phyloP scores from a whole-genome alignment of 2,113 vertebrate species.

The Melospiza melodia region DNA sequence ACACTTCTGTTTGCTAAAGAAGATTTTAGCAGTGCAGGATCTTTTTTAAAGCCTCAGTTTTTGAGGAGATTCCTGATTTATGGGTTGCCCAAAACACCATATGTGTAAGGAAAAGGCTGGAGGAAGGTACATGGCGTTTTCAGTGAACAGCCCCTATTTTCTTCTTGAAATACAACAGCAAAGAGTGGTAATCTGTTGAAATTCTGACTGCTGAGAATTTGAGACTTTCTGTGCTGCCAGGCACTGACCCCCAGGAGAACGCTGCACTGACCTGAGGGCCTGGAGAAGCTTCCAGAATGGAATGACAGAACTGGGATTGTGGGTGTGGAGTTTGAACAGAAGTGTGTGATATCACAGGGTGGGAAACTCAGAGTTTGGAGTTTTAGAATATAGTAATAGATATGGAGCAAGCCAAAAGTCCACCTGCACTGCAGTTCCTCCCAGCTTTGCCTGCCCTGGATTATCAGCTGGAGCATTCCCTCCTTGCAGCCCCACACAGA shows the following conservation, averaged over 20 bases:
- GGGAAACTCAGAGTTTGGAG: not conserved
- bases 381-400: not conserved
- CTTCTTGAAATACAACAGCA: not conserved
- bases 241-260: not conserved
- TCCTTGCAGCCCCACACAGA: not conserved
- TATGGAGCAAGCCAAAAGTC: not conserved
- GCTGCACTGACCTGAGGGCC: not conserved
- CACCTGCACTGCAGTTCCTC: not conserved
- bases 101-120: not conserved
- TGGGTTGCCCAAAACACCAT: fast-evolving
- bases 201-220: not conserved
- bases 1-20: not conserved
- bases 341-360: not conserved
- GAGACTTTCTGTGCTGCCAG: not conserved
- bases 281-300: not conserved
- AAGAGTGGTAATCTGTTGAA: not conserved
- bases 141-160: not conserved
- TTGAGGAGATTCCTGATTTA: not conserved
- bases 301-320: not conserved
- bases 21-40: not conserved
- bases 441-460: not conserved
- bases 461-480: not conserved
- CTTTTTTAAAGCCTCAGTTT: not conserved
- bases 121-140: not conserved
- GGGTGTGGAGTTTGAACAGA: not conserved